phyloP scores from a whole-genome alignment of 2,113 vertebrate genomes.

The Eubucco bourcierii region DNA sequence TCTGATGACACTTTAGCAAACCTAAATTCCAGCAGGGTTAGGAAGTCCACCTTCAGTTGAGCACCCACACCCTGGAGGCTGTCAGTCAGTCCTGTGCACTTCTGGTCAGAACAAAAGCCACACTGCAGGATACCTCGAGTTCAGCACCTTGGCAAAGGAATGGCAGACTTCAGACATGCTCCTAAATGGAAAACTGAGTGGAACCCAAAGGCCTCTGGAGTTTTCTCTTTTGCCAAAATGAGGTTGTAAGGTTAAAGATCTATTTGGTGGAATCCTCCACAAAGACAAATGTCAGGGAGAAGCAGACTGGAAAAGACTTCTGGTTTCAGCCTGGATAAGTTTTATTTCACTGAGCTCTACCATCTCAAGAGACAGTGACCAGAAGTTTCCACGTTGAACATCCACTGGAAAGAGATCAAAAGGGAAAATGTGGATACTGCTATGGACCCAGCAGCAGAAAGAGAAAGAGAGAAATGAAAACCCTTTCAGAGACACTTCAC shows the following conservation, averaged over 20 bases:
- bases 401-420: background rate
- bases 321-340: background rate
- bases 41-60: background rate
- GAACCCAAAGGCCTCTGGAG: background rate
- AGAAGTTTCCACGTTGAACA: background rate
- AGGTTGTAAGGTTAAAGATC: background rate
- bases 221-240: background rate
- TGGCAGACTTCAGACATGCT: background rate
- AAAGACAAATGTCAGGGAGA: background rate
- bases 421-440: background rate
- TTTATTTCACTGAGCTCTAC: background rate
- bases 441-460: background rate
- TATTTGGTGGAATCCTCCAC: background rate
- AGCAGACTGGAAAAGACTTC: background rate
- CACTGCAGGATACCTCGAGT: background rate
- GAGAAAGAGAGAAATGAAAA: background rate
- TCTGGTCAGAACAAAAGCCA: background rate
- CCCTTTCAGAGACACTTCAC: background rate
- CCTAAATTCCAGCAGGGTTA: background rate
- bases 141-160: background rate
- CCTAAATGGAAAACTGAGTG: background rate
- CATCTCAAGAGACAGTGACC: background rate
- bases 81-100: accelerated
- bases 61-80: background rate
- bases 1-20: background rate